phyloP scores from a whole-genome alignment of 2,113 vertebrate species.

The Lanius ludovicianus region DNA sequence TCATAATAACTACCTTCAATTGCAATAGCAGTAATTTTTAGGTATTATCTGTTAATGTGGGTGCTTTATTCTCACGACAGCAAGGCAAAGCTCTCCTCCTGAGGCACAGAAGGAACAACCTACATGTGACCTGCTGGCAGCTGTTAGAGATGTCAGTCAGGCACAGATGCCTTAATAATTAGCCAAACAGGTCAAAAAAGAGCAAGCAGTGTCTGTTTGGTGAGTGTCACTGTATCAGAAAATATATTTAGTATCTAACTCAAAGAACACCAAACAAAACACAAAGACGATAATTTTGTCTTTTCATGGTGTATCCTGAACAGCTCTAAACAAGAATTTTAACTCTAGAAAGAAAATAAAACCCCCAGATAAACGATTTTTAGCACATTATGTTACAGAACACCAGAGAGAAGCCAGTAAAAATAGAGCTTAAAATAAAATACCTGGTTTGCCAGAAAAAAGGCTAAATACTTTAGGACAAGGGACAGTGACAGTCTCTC shows the following conservation, averaged over 20 bases:
- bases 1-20: not conserved
- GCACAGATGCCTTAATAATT: not conserved
- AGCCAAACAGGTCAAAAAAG: not conserved
- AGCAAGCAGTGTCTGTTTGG: not conserved
- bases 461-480: constrained; percentile 77
- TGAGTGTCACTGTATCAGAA: not conserved
- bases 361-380: not conserved
- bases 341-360: not conserved
- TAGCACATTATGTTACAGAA: not conserved
- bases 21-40: not conserved
- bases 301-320: not conserved
- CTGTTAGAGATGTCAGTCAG: not conserved
- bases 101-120: not conserved
- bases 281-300: not conserved
- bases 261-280: not conserved
- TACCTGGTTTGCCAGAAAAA: constrained; percentile 75
- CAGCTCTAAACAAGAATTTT: not conserved
- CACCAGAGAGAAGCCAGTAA: not conserved
- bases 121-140: not conserved
- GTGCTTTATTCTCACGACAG: not conserved
- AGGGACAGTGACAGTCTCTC: constrained; percentile 80
- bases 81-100: not conserved
- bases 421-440: constrained; percentile 3
- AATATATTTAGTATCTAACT: not conserved
- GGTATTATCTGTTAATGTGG: not conserved